Evolutionary conservation across 2,113 vertebrate genomes (phyloP).

Genomic region (Hypocryptadius cinnamomeus): DNA sequence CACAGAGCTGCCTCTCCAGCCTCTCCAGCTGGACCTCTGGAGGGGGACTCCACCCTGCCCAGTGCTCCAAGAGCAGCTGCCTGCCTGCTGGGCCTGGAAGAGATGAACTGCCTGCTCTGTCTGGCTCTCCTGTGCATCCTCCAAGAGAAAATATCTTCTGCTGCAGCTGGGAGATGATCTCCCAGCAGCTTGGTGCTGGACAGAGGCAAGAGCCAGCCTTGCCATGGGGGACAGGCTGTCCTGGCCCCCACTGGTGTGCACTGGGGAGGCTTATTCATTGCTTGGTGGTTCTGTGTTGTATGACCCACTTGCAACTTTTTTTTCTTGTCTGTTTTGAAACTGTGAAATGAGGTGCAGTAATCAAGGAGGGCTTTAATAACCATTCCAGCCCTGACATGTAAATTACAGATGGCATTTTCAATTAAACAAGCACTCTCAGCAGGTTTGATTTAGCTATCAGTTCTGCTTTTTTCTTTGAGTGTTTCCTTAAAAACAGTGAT

Average conservation of each 20-base stretch:
- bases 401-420: conserved; percentile 79
- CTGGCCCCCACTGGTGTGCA: background rate
- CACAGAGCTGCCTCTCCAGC: background rate
- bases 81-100: background rate
- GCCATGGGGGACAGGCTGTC: background rate
- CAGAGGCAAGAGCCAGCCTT: background rate
- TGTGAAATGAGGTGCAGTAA: conserved; percentile 66
- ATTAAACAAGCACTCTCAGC: conserved; percentile 70
- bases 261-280: conserved; percentile 7
- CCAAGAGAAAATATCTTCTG: background rate
- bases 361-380: conserved; percentile 60
- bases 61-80: background rate
- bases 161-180: background rate
- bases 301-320: conserved; percentile 57
- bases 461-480: conserved; percentile 74
- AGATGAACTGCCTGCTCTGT: background rate
- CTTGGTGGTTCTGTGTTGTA: background rate
- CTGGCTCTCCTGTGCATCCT: background rate
- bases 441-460: conserved; percentile 73
- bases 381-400: conserved; percentile 68
- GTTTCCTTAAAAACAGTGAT: conserved; percentile 47
- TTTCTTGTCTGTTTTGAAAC: conserved; percentile 67
- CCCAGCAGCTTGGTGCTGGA: background rate
- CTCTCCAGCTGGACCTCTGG: background rate
- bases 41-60: background rate